Base-by-base conservation (phyloP, 1,140 invertebrate genomes). In the Papilio aristodemus region DNA sequence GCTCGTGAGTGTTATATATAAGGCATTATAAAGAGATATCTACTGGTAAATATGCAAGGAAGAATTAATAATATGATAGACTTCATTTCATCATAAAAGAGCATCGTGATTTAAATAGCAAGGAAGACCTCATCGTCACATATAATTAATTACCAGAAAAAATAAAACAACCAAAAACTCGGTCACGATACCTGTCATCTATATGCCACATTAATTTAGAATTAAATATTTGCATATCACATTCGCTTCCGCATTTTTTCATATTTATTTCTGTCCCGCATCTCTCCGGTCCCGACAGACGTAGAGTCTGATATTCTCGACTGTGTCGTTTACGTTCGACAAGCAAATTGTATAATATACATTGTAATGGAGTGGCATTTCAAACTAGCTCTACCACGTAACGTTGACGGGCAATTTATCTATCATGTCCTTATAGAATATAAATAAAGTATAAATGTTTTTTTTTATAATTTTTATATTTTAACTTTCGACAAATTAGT, bases 151-250 rank as follows among this genome's bases (percentile, higher is more conserved):
- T 32, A 2, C 6, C 27, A 32, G n/a, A n/a, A n/a, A n/a, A 41
- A 41, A 41, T 41, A 41, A n/a, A 41, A 32, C 13, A 37, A 59
- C 7, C 25, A 13, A 32, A 7, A 9, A 36, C 32, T 36, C 57
- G 32, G 27, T 17, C 32, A 9, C 14, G 57, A 59, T 39, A 64
- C 62, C 62, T 43, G 39, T 41, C 19, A n/a, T 41, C 62, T 66
- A 46, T 50, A 66, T 66, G 43, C 41, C 27, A 66, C 13, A 32
- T 50, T 66, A 19, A 38, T 46, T 46, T 50, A 36, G 17, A 66
- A 66, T 50, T 19, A 66, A 66, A 66, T 66, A 66, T 66, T 66
- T 66, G 63, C 41, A 41, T 46, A 38, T 62, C 36, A 9, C 2
- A 41, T 43, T 25, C 5, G 9, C 63, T 66, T 66, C 63, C 63